Conservation (phyloP, 2,888 invertebrate genomes). For the Drosophila meridionalis region DNA sequence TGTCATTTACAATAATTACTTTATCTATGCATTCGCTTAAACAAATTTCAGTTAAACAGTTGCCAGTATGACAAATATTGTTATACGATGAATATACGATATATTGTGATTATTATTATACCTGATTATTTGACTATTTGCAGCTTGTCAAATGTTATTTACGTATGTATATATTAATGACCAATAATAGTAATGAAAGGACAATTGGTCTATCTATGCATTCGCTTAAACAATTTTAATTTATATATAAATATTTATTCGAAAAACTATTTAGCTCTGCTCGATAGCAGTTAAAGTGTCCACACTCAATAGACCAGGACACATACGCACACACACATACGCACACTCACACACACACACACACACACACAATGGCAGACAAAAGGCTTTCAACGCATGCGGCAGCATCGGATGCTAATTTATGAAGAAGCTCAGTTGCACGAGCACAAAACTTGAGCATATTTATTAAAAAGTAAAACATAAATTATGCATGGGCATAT, state of each 20-base stretch:
- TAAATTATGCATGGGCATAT: slow-evolving; percentile 68
- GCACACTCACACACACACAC: not conserved
- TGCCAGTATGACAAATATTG: no score
- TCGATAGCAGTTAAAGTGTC: not conserved
- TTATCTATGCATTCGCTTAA: no score
- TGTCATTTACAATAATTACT: no score
- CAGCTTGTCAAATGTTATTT: not conserved
- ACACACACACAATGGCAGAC: slow-evolving; percentile 3
- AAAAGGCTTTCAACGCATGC: slow-evolving; percentile 10
- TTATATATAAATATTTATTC: not conserved
- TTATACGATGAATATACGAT: no score
- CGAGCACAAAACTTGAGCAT: slow-evolving; percentile 35
- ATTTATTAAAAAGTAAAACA: slow-evolving; percentile 60
- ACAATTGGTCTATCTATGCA: not conserved
- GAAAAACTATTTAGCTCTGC: not conserved
- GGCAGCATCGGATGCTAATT: slow-evolving; percentile 44
- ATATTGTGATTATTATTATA: no score
- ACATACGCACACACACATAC: no score
- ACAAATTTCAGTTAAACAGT: not conserved
- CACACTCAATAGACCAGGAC: not conserved
- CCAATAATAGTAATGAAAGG: not conserved
- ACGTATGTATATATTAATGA: not conserved
- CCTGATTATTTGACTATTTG: not conserved
- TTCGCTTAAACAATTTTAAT: not conserved
- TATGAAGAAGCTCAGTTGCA: slow-evolving; percentile 45